These are phyloP conservation scores for Heliconius charithonia DNA, from an alignment of 2,888 invertebrate species.

Conservation along the genomic window DNA sequence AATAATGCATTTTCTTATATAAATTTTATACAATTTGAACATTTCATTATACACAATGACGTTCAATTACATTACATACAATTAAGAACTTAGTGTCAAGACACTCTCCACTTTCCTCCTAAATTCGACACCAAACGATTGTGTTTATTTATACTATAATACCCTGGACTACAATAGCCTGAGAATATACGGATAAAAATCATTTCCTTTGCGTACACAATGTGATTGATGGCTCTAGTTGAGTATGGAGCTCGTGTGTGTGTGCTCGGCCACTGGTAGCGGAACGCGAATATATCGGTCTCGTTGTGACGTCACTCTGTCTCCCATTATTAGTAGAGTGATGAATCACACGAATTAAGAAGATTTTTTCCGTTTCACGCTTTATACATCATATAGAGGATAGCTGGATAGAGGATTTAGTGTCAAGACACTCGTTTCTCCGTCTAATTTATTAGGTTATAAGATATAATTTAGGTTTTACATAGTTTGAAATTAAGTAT, in stretches of 20 bases:
- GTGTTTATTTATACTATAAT: not conserved
- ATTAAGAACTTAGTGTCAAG: not conserved
- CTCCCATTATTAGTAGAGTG: not conserved
- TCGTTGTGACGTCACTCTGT: not conserved
- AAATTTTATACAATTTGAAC: not conserved
- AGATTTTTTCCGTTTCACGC: not conserved
- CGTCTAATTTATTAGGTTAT: not conserved
- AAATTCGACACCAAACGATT: not conserved
- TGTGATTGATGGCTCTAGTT: slow-evolving; percentile 13
- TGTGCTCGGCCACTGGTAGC: slow-evolving; percentile 9
- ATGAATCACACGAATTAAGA: not conserved
- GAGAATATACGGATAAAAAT: slow-evolving; percentile 2
- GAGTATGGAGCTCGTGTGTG: not conserved
- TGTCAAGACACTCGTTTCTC: not conserved
- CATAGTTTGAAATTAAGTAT: no score
- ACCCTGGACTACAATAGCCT: not conserved
- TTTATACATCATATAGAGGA: not conserved
- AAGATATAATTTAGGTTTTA: no score
- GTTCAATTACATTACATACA: no score
- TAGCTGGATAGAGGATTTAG: not conserved
- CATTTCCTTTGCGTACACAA: not conserved
- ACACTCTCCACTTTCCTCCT: not conserved
- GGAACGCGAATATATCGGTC: slow-evolving; percentile 1
- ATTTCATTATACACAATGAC: not conserved
- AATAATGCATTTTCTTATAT: not conserved